A percentile compares a stretch with the other conserved stretches of the same genome.
Evolutionary conservation across 2,888 invertebrate genomes (phyloP).

Genomic region (Tyria jacobaeae): DNA sequence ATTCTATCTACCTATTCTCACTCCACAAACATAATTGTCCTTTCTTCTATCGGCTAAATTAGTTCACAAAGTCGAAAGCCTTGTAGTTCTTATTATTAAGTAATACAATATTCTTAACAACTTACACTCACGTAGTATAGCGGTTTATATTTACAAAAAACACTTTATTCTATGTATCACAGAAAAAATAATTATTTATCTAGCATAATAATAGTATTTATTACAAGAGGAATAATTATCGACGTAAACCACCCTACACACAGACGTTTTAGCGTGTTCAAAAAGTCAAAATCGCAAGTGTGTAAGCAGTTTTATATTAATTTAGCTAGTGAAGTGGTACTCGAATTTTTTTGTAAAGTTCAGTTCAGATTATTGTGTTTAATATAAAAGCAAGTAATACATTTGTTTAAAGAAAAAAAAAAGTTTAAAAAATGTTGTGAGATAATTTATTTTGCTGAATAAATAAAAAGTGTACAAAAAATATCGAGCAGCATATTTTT

Average conservation of each 20-base stretch:
- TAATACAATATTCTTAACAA: slow-evolving; percentile 65
- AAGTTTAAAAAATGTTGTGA: too few relatives aligned
- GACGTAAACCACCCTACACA: slow-evolving; percentile 54
- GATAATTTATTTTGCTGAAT: too few relatives aligned
- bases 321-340: slow-evolving; percentile 32
- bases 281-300: slow-evolving; percentile 49
- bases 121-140: slow-evolving; percentile 67
- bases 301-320: slow-evolving; percentile 54
- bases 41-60: slow-evolving; percentile 50
- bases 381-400: neutral
- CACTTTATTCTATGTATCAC: slow-evolving; percentile 84
- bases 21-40: slow-evolving; percentile 63
- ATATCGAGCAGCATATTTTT: slow-evolving; percentile 26
- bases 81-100: slow-evolving; percentile 60
- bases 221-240: slow-evolving; percentile 53
- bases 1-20: slow-evolving; percentile 66
- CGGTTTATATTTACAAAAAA: slow-evolving; percentile 76
- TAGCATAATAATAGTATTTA: slow-evolving; percentile 67
- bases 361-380: neutral
- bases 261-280: slow-evolving; percentile 42
- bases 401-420: neutral
- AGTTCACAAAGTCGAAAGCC: slow-evolving; percentile 75
- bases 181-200: slow-evolving; percentile 84
- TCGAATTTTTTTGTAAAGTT: slow-evolving; percentile 31
- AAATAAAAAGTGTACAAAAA: slow-evolving; percentile 25